phyloP scores from a whole-genome alignment of 2,797 vertebrate species.

The Tokudaia muenninki region DNA sequence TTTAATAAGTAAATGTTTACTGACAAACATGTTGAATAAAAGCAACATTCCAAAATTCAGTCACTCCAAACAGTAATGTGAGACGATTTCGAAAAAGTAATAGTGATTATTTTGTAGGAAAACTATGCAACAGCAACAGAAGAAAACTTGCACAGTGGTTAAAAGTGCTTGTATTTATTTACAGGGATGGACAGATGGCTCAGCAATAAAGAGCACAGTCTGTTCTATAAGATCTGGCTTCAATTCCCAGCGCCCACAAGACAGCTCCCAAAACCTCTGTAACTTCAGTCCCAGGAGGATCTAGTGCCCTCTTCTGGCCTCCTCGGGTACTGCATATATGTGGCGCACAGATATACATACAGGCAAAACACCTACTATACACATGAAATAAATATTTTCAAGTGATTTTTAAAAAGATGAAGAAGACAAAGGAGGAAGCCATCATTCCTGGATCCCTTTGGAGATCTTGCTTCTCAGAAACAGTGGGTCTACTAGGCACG shows the following conservation, averaged over 20 bases:
- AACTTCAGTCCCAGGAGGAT: neutral
- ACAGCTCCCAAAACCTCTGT: neutral
- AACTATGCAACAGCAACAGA: neutral
- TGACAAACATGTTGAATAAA: neutral
- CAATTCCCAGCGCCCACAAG: neutral
- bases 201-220: neutral
- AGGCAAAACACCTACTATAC: neutral
- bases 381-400: neutral
- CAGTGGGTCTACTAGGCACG: neutral
- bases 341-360: neutral
- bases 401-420: neutral
- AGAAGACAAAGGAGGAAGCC: neutral
- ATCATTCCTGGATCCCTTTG: neutral
- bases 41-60: neutral
- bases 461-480: neutral
- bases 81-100: conserved; percentile 15
- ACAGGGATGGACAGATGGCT: neutral
- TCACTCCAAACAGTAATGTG: neutral
- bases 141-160: neutral
- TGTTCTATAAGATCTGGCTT: neutral
- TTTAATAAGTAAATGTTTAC: neutral
- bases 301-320: neutral
- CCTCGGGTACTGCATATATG: neutral
- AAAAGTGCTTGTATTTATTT: neutral
- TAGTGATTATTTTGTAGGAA: neutral